Base-by-base conservation (phyloP, 2,797 vertebrate genomes). In the Platalea minor region DNA sequence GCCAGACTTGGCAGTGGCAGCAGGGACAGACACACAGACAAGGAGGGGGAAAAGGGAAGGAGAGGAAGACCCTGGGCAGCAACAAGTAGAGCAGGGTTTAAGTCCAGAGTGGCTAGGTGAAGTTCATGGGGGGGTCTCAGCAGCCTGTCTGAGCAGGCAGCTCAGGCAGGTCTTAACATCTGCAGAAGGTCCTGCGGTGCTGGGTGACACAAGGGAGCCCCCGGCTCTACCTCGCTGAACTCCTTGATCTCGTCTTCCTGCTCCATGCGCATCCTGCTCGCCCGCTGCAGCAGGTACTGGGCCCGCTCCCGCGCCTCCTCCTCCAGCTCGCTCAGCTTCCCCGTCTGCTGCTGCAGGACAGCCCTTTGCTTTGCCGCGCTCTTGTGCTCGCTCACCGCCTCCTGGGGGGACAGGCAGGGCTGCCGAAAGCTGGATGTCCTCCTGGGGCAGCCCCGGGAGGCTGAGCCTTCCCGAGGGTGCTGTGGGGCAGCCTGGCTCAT, bases 181-280 rank as follows among this genome's bases (percentile, higher is more conserved):
- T 4, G 35, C 35, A 31, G 46, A n/a, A 43, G 21, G 16, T 23
- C 21, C 35, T 7, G n/a, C 1, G 8, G 57, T 33, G 28, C 43
- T 0, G 0, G 41, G 28, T 6, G 79, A 23, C 3, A 41, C 3
- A 3, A 5, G 20, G 57, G 15, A 63, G 61, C n/a, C 33, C 28
- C 31, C 0, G 3, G 13, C 20, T 82, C 24, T 72, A 99, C 99
- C 98, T 98, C 96, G 31, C 97, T 99, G 76, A 99, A 98, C 37
- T 95, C 85, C 97, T 98, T 99, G 81, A 99, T 98, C 93, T 99
- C 99, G 0, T 99, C 98, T 56, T 99, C 99, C 93, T 99, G 98
- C 95, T 99, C 99, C 98, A 98, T 95, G 76, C 97, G 98, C 76
- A 99, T 95, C 29, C 95, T 85, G 37, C 74, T 97, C 4, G 98